A percentile compares a stretch with the other conserved stretches of the same genome.
phyloP scores from a whole-genome alignment of 2,113 vertebrate genomes.

The Cebus imitator region DNA sequence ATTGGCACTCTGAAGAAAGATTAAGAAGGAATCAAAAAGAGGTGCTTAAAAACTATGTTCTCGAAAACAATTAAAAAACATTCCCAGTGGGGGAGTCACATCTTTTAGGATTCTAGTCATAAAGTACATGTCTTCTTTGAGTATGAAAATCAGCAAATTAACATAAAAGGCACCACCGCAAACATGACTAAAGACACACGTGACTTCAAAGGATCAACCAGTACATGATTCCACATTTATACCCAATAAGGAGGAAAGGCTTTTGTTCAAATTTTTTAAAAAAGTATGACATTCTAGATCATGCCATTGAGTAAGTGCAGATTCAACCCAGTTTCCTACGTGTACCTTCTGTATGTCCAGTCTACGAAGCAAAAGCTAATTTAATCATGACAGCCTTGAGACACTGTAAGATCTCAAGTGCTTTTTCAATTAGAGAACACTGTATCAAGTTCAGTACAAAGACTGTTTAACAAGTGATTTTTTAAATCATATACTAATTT shows the following conservation, averaged over 20 bases:
- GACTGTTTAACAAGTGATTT: not conserved
- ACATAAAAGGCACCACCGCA: not conserved
- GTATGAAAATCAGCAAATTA: not conserved
- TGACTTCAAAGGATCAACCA: not conserved
- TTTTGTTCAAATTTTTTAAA: not conserved
- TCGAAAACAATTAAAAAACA: not conserved
- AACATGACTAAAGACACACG: not conserved
- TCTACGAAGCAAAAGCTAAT: not conserved
- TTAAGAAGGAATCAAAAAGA: not conserved
- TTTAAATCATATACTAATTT: not conserved
- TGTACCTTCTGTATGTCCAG: not conserved
- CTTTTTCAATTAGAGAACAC: slow-evolving; percentile 18
- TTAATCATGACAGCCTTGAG: not conserved
- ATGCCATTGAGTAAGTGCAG: not conserved
- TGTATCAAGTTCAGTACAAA: not conserved
- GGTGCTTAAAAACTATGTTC: not conserved
- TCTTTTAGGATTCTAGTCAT: not conserved
- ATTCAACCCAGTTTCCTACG: not conserved
- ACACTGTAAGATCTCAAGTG: not conserved
- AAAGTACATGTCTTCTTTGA: not conserved
- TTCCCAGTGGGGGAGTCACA: not conserved
- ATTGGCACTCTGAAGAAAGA: not conserved
- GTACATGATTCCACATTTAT: not conserved
- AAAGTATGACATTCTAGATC: not conserved
- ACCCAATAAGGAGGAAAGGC: not conserved